Conservation (phyloP, 2,888 invertebrate genomes). For the Protodeltote pygarga region DNA sequence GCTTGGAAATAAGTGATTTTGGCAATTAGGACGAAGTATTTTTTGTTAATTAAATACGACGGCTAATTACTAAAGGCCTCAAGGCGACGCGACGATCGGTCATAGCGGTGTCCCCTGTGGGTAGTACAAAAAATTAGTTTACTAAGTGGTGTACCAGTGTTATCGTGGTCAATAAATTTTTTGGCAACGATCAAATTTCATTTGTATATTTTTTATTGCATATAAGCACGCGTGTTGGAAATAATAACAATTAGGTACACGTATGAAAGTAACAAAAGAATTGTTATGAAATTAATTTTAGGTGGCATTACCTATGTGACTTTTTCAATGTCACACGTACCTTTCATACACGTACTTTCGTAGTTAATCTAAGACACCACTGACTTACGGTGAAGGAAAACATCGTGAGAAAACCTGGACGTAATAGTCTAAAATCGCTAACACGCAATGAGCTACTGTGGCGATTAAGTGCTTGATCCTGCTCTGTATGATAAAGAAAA, state of each 20-base stretch:
- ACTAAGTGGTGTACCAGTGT: neutral
- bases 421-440: too few relatives aligned
- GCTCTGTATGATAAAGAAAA: too few relatives aligned
- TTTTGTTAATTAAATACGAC: constrained; percentile 42
- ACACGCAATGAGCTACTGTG: too few relatives aligned
- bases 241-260: constrained; percentile 17
- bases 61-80: constrained; percentile 12
- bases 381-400: too few relatives aligned
- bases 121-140: constrained; percentile 21
- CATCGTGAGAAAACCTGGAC: too few relatives aligned
- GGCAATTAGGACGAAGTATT: constrained; percentile 45
- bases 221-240: constrained; percentile 18
- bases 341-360: too few relatives aligned
- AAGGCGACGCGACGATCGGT: constrained; percentile 24
- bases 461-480: too few relatives aligned
- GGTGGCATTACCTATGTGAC: too few relatives aligned
- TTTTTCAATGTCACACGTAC: neutral
- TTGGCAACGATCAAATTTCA: constrained; percentile 5
- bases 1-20: constrained; percentile 53
- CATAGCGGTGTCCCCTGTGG: constrained; percentile 16
- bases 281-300: too few relatives aligned
- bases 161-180: constrained; percentile 1
- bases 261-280: too few relatives aligned
- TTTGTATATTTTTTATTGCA: constrained; percentile 15
- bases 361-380: too few relatives aligned